Percentiles rank a stretch among this genome's conserved stretches.
These are phyloP conservation scores for Pseudomugil tenellus DNA, from an alignment of 2,797 vertebrate genomes.

Conservation along the genomic window DNA sequence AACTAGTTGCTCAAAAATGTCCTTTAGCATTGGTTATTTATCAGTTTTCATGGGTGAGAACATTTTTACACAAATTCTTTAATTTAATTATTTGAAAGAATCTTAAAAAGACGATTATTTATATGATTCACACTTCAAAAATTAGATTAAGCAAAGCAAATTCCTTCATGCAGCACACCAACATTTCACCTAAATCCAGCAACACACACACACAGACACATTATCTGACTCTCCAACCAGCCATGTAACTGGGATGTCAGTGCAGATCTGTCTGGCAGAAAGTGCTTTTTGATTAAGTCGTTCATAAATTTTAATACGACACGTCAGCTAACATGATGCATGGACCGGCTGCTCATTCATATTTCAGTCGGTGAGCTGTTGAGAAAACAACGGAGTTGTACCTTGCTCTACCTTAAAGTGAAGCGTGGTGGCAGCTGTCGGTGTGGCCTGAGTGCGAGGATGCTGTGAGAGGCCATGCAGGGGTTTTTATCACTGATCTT, in stretches of 20 bases:
- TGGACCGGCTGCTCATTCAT: conserved; percentile 92
- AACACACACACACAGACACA: conserved; percentile 47
- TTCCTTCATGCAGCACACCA: neutral
- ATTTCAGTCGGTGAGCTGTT: conserved; percentile 89
- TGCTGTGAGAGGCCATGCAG: neutral
- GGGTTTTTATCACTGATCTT: conserved; percentile 11
- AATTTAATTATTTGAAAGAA: neutral
- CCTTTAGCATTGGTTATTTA: conserved; percentile 1
- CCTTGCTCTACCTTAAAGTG: conserved; percentile 65
- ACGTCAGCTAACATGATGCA: conserved; percentile 94
- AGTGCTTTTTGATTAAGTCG: conserved; percentile 99
- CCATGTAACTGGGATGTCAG: conserved; percentile 92
- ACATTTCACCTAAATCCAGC: conserved; percentile 5
- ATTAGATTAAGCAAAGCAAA: neutral
- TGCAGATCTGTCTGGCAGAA: conserved; percentile 93
- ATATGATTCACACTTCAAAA: neutral
- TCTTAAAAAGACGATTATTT: neutral
- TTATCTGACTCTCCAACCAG: conserved; percentile 93
- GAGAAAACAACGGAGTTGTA: conserved; percentile 84
- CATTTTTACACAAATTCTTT: neutral
- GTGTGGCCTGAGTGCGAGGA: neutral
- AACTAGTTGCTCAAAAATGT: conserved; percentile 10
- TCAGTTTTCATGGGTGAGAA: neutral
- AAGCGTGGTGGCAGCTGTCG: conserved; percentile 37
- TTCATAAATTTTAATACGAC: conserved; percentile 99